Percentiles rank a stretch among this genome's conserved stretches.
Conservation (phyloP, 2,797 vertebrate species). For the Tamandua tetradactyla region DNA sequence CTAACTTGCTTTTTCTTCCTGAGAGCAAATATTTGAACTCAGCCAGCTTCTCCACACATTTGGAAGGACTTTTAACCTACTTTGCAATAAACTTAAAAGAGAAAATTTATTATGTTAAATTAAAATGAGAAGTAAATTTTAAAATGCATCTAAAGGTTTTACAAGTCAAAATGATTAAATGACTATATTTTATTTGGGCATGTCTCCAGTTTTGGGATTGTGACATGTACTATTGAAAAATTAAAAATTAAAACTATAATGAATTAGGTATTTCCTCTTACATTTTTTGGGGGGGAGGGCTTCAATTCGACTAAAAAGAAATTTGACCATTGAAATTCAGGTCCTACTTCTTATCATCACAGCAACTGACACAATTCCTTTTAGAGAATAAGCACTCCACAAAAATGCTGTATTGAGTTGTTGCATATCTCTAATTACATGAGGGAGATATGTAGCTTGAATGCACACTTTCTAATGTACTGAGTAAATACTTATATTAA, state of each 20-base stretch:
- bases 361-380: not conserved
- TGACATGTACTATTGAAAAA: not conserved
- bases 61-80: not conserved
- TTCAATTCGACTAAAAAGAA: not conserved
- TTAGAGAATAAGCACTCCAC: not conserved
- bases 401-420: not conserved
- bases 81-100: not conserved
- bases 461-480: not conserved
- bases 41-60: not conserved
- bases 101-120: not conserved
- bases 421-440: not conserved
- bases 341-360: not conserved
- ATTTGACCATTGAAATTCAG: not conserved
- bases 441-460: not conserved
- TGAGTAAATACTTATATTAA: not conserved
- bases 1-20: not conserved
- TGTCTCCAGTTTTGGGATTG: not conserved
- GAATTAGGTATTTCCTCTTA: not conserved
- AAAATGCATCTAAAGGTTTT: not conserved
- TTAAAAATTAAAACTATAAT: not conserved
- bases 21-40: not conserved
- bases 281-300: not conserved
- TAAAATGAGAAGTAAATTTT: not conserved
- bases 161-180: not conserved
- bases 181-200: not conserved